Conservation (phyloP, 2,797 vertebrate species). For the Sciaenops ocellatus region DNA sequence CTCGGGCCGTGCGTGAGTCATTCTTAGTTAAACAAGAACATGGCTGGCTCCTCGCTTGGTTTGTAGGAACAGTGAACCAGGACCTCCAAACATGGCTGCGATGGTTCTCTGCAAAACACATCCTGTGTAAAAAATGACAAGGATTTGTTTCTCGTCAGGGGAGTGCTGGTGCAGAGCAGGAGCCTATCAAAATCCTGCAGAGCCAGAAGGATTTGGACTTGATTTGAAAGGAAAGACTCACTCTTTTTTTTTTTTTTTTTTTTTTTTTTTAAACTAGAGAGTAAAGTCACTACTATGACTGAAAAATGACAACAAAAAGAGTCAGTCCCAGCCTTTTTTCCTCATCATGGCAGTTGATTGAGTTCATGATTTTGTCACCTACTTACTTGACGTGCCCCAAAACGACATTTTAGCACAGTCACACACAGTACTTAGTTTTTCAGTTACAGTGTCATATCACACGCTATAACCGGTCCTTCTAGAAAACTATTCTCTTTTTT, state of each 20-base stretch:
- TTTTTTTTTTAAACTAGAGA: not conserved
- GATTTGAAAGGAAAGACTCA: not conserved
- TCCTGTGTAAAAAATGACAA: conserved; percentile 30
- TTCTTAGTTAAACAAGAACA: conserved; percentile 69
- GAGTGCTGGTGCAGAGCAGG: conserved; percentile 5
- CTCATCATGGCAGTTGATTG: not conserved
- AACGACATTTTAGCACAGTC: not conserved
- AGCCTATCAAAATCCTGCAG: conserved; percentile 10
- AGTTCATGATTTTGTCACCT: not conserved
- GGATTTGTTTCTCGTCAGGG: conserved; percentile 35
- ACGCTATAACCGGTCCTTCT: too few species aligned
- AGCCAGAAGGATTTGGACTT: conserved; percentile 8
- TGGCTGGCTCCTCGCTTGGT: conserved; percentile 48
- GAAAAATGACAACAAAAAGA: not conserved
- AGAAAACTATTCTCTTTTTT: too few species aligned
- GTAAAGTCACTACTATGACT: not conserved
- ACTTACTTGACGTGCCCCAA: not conserved
- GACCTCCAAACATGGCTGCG: conserved; percentile 57
- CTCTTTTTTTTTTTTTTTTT: not conserved
- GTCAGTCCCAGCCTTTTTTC: not conserved
- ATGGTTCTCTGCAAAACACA: conserved; percentile 40
- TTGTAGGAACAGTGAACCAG: conserved; percentile 43
- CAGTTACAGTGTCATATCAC: too few species aligned
- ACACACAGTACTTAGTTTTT: not conserved
- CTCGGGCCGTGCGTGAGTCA: conserved; percentile 58